phyloP scores from a whole-genome alignment of 2,113 vertebrate species.

The Microcebus lehilahytsara region DNA sequence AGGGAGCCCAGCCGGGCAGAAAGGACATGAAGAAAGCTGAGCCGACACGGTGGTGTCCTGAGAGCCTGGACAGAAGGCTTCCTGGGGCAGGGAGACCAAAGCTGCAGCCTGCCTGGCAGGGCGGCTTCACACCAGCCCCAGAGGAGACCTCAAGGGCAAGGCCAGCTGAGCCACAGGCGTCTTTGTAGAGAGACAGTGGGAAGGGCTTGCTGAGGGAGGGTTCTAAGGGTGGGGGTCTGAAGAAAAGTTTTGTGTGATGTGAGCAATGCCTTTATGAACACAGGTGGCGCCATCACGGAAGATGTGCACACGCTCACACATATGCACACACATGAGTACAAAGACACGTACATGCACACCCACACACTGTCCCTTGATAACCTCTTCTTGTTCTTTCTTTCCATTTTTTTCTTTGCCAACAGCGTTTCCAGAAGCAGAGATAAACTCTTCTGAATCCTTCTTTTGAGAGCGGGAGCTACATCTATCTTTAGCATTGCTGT shows the following conservation, averaged over 20 bases:
- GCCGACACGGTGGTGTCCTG: background rate
- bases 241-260: background rate
- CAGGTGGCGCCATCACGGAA: background rate
- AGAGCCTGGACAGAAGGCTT: background rate
- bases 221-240: background rate
- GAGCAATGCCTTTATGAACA: background rate
- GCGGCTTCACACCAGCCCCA: background rate
- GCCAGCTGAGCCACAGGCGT: no score
- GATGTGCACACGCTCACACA: background rate
- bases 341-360: background rate
- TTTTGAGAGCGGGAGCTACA: background rate
- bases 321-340: background rate
- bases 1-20: background rate
- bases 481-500: background rate
- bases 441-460: background rate
- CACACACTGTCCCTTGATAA: no score
- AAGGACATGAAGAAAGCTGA: background rate
- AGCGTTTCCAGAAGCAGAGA: no score
- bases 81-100: background rate
- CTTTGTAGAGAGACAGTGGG: background rate
- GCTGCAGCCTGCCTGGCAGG: rapidly evolving
- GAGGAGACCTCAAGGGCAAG: background rate
- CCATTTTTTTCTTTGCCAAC: no score
- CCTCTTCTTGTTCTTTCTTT: no score
- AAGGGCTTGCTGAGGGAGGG: background rate